phyloP scores from a whole-genome alignment of 2,113 vertebrate species.

The Catagonus wagneri region DNA sequence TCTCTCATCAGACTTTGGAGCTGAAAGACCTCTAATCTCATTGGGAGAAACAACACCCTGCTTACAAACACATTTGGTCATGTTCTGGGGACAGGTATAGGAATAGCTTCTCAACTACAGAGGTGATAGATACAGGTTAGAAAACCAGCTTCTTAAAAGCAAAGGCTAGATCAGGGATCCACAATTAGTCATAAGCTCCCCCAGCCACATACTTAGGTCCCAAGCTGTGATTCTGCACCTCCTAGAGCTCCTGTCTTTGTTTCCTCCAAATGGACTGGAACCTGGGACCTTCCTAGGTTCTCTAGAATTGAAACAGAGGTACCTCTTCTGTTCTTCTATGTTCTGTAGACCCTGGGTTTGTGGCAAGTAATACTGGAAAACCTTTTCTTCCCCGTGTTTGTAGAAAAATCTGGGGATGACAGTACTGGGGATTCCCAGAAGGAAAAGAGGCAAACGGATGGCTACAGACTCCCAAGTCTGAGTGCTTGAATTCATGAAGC shows the following conservation, averaged over 20 bases:
- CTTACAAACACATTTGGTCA: background rate
- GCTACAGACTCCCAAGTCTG: background rate
- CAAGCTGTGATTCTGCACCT: too few species aligned
- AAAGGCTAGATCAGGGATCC: background rate
- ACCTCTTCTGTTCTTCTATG: background rate
- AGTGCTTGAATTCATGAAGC: slow-evolving; percentile 23
- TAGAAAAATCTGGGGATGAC: slow-evolving; percentile 76
- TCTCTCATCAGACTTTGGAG: background rate
- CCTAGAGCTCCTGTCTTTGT: background rate
- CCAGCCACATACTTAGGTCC: background rate
- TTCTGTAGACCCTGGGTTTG: slow-evolving; percentile 66
- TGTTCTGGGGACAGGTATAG: background rate
- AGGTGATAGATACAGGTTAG: background rate
- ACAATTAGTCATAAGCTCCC: background rate
- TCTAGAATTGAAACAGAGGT: slow-evolving; percentile 57
- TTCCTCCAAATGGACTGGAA: background rate
- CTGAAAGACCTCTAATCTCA: background rate
- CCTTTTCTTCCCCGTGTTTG: slow-evolving; percentile 79
- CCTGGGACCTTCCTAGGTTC: slow-evolving; percentile 53
- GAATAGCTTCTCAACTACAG: background rate
- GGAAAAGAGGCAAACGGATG: slow-evolving; percentile 37
- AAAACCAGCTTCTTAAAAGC: background rate
- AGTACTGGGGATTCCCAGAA: background rate
- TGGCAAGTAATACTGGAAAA: slow-evolving; percentile 79
- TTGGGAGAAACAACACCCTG: background rate